Evolutionary conservation across 2,797 vertebrate species (phyloP), one percentile per base, ranked within the genome.

Genomic region (Danio tinwini): DNA sequence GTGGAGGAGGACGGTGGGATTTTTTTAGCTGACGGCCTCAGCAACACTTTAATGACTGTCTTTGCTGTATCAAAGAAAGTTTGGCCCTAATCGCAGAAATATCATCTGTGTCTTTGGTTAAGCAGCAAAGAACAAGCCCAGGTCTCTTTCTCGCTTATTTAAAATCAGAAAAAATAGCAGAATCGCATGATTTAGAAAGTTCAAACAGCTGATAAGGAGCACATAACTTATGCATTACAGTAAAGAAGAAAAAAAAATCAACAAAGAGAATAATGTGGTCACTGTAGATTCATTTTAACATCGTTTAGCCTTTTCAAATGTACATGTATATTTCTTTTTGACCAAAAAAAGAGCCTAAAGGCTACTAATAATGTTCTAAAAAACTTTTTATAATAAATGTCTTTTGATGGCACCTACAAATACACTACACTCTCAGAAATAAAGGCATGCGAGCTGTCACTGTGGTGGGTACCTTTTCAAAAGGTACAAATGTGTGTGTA

Each of bases 11-110:
- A 90, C 83, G 81, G 89, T 84, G 82, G 67, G 86, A 88, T 87
- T 90, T 87, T n/a, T 50, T 50, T 50, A 82, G 81, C 85, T 87
- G 87, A 88, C 83, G 87, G 88, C 83, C 75, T 65, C 58, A 85
- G 87, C 81, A 89, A 88, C 83, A 86, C 86, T 91, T 90, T 92
- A 92, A 93, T 90, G 91, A 91, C 84, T 85, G 89, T 87, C 86
- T 87, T 85, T 52, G 53, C 86, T 79, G 81, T 88, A 90, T 91
- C 84, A 92, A 92, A 91, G 88, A 80, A 88, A 78, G 83, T 85
- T 81, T 87, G 87, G 84, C 84, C 85, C 87, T 87, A 87, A 90
- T 88, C 76, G 16, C 83, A 86, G 53, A 81, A 86, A 89, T 86
- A 86, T 83, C 84, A 91, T 89, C 86, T 90, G 80, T 86, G 83